Conservation (phyloP, 2,797 vertebrate genomes). For the Delichon dasypus region DNA sequence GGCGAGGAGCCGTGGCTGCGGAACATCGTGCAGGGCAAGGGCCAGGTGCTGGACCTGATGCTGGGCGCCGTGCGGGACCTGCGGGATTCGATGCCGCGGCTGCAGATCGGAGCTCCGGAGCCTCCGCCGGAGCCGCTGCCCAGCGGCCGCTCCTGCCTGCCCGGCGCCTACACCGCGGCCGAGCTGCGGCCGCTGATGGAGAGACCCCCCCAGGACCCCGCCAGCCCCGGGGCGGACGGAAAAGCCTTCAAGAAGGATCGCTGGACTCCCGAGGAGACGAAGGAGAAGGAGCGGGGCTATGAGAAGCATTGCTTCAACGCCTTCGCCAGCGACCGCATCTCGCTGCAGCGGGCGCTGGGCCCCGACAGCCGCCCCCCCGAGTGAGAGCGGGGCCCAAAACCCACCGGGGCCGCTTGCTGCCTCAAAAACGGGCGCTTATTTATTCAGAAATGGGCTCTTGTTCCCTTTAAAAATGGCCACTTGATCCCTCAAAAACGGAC, state of each 20-base stretch:
- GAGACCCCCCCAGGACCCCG: slow-evolving; percentile 84
- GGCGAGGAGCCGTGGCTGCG: slow-evolving; percentile 85
- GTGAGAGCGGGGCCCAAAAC: slow-evolving; percentile 75
- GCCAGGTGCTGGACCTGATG: slow-evolving; percentile 85
- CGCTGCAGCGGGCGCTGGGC: slow-evolving; percentile 89
- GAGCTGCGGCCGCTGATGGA: slow-evolving; percentile 87
- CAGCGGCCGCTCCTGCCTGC: slow-evolving; percentile 75
- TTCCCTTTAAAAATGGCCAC: too few relatives aligned
- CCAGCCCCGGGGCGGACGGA: slow-evolving; percentile 81
- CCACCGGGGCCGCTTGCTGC: rapidly evolving
- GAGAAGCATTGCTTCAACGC: slow-evolving; percentile 96
- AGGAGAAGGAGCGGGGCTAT: slow-evolving; percentile 88
- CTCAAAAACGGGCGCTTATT: rapidly evolving
- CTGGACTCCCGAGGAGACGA: slow-evolving; percentile 81
- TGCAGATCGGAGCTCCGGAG: slow-evolving; percentile 88
- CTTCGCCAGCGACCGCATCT: slow-evolving; percentile 93
- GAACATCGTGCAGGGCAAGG: slow-evolving; percentile 84
- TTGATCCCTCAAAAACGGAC: background rate
- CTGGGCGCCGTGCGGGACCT: slow-evolving; percentile 88
- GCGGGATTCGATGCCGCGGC: slow-evolving; percentile 79
- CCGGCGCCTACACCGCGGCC: slow-evolving; percentile 82
- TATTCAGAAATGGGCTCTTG: too few relatives aligned
- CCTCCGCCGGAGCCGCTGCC: slow-evolving; percentile 42
- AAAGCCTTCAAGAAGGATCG: slow-evolving; percentile 79
- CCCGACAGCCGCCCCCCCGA: slow-evolving; percentile 89